These are phyloP conservation scores for Sphaerophoria rueppellii DNA, from an alignment of 2,888 invertebrate genomes.

Conservation along the genomic window DNA sequence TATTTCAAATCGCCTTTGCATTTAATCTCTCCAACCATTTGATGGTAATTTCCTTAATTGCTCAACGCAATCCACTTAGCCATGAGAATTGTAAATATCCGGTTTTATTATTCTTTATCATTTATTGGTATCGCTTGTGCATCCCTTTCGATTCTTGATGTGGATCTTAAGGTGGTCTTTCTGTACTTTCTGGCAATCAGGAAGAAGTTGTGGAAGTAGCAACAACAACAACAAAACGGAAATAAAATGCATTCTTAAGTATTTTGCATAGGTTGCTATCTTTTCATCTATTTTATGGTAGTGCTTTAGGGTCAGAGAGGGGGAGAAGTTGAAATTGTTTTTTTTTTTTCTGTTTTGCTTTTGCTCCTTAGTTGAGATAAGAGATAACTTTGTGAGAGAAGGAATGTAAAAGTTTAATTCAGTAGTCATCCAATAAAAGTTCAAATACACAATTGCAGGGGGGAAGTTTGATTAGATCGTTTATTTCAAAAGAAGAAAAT, in stretches of 20 bases:
- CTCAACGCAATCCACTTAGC: constrained; percentile 74
- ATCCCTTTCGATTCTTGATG: constrained; percentile 44
- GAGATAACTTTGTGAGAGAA: constrained; percentile 11
- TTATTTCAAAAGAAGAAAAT: constrained; percentile 22
- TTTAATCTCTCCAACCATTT: constrained; percentile 69
- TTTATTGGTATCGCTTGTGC: constrained; percentile 64
- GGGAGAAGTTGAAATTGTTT: constrained; percentile 20
- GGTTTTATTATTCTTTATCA: constrained; percentile 69
- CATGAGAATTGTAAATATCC: constrained; percentile 69
- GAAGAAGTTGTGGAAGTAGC: not conserved
- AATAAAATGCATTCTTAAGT: constrained; percentile 20
- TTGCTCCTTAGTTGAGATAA: constrained; percentile 1
- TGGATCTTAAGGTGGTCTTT: not conserved
- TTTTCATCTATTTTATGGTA: not conserved
- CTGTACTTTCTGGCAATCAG: not conserved
- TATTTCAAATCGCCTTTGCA: constrained; percentile 42
- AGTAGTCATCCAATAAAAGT: constrained; percentile 27
- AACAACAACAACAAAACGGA: not conserved
- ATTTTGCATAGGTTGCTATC: not conserved
- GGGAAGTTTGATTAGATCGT: constrained; percentile 54
- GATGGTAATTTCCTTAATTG: constrained; percentile 74
- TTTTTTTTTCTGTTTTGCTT: not conserved
- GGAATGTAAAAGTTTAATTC: constrained; percentile 18
- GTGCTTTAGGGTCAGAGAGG: not conserved
- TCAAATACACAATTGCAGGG: constrained; percentile 42